phyloP scores from a whole-genome alignment of 2,113 vertebrate species.

The Reinhardtius hippoglossoides region DNA sequence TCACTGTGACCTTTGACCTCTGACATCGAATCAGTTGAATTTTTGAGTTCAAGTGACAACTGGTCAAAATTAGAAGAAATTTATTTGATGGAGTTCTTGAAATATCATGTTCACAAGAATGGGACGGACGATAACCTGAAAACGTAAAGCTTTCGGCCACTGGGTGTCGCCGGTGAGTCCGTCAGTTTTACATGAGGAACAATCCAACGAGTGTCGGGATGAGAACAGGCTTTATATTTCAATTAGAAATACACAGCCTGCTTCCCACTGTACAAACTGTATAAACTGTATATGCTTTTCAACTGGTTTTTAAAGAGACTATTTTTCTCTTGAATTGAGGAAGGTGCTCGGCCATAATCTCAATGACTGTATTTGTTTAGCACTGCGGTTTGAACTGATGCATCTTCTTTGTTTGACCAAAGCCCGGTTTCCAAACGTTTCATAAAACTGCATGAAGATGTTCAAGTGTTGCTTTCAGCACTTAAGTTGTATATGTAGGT shows the following conservation, averaged over 20 bases:
- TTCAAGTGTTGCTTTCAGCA: neutral
- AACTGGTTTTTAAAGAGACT: slow-evolving; percentile 48
- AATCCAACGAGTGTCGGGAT: no score
- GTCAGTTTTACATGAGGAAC: no score
- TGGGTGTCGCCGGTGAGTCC: no score
- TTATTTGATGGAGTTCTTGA: no score
- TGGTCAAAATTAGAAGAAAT: no score
- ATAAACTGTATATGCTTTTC: slow-evolving; percentile 44
- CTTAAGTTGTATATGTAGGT: neutral
- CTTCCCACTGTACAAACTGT: slow-evolving; percentile 19
- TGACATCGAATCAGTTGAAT: no score
- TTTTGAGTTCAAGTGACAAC: no score
- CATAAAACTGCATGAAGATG: slow-evolving; percentile 21
- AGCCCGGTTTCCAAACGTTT: slow-evolving; percentile 11
- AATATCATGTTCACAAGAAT: no score
- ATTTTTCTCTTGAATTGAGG: slow-evolving; percentile 52
- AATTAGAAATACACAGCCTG: slow-evolving; percentile 12
- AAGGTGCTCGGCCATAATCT: slow-evolving; percentile 16
- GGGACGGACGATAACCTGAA: no score
- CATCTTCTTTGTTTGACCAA: neutral
- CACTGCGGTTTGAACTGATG: neutral
- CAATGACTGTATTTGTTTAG: slow-evolving; percentile 21
- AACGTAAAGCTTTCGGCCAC: no score
- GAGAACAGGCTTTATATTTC: slow-evolving; percentile 35
- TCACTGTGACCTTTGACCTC: no score